Conservation (phyloP, 2,797 vertebrate species). For the Lerista edwardsae region DNA sequence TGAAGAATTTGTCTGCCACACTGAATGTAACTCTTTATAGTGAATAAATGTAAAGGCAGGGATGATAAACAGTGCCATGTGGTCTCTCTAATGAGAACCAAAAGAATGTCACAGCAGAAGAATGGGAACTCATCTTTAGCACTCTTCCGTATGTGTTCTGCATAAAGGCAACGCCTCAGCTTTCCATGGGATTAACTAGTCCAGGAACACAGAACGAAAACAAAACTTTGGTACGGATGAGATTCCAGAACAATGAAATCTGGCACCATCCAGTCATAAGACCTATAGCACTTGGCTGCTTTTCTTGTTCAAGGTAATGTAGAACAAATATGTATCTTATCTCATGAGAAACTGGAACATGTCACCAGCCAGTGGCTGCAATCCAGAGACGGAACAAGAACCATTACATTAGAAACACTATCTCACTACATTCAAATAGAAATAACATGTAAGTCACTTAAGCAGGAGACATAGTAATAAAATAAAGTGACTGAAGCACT, state of each 20-base stretch:
- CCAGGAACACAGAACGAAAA: conserved; percentile 38
- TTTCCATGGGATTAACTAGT: conserved; percentile 37
- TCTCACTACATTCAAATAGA: conserved; percentile 1
- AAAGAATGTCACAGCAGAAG: conserved; percentile 40
- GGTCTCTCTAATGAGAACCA: conserved; percentile 50
- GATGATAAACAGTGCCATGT: conserved; percentile 48
- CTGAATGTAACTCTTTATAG: conserved; percentile 4
- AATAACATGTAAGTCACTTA: not conserved
- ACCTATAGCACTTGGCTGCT: conserved; percentile 33
- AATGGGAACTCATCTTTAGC: conserved; percentile 43
- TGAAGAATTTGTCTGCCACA: conserved; percentile 33
- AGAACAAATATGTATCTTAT: not conserved
- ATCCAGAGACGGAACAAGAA: conserved; percentile 29
- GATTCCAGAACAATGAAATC: conserved; percentile 37
- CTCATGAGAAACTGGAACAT: not conserved
- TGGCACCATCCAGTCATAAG: conserved; percentile 16
- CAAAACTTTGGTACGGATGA: conserved; percentile 23
- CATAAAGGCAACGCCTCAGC: conserved; percentile 12
- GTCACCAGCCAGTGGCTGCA: not conserved
- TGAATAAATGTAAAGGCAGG: conserved; percentile 24
- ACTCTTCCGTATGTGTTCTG: conserved; percentile 33
- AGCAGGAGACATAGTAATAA: not conserved
- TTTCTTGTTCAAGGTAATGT: conserved; percentile 19
- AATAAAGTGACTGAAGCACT: not conserved
- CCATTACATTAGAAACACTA: conserved; percentile 40